These are phyloP conservation scores for Telmatochromis sp. DNA, from an alignment of 2,113 vertebrate species.

Conservation along the genomic window DNA sequence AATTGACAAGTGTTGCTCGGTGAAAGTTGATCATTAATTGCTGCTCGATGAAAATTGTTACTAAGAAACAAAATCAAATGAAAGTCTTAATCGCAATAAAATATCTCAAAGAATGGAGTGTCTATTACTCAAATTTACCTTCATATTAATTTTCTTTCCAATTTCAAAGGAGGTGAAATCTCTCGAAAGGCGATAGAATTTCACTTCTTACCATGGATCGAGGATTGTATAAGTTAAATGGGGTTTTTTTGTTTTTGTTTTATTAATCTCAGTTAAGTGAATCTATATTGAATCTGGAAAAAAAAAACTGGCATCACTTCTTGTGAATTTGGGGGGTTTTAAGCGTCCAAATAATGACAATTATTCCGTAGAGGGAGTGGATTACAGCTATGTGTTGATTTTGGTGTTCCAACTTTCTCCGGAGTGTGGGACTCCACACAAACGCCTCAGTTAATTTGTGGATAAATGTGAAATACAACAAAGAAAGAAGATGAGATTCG, in stretches of 20 bases:
- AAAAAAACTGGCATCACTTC: neutral
- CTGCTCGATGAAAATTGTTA: neutral
- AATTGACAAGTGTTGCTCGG: neutral
- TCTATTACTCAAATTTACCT: neutral
- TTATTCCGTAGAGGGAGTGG: neutral
- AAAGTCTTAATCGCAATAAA: neutral
- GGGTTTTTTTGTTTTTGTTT: fast-evolving
- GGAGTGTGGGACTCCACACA: neutral
- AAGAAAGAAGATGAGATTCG: neutral
- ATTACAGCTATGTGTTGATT: neutral
- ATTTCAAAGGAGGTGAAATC: neutral
- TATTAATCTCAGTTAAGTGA: neutral
- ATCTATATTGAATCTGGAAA: neutral
- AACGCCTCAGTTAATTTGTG: neutral
- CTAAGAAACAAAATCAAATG: neutral
- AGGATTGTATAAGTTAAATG: neutral
- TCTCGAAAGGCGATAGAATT: neutral
- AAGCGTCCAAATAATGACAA: neutral
- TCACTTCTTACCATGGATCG: neutral
- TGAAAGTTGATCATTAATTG: neutral
- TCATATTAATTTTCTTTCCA: neutral
- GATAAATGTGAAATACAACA: neutral
- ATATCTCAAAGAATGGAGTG: neutral
- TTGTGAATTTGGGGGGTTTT: neutral
- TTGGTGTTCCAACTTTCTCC: neutral